phyloP scores from a whole-genome alignment of 2,113 vertebrate species.

The Cardinalis cardinalis region DNA sequence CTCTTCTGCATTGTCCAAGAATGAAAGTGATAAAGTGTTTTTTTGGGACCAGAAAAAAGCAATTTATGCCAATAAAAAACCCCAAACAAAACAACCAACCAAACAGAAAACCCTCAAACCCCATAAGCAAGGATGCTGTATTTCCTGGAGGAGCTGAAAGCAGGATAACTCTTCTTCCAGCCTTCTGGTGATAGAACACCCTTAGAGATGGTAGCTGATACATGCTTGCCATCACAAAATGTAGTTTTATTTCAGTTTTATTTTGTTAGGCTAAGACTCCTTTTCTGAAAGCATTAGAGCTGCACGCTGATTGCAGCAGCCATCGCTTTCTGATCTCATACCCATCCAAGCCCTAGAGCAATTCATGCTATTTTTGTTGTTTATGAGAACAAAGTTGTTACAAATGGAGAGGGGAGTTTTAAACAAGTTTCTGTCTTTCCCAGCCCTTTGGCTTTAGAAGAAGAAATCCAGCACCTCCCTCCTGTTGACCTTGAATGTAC shows the following conservation, averaged over 20 bases:
- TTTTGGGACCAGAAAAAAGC: neutral
- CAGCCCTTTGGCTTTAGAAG: neutral
- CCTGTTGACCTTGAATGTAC: neutral
- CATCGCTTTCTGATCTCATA: neutral
- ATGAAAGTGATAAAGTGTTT: neutral
- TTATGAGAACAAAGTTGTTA: neutral
- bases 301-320: accelerated
- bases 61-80: neutral
- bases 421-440: neutral
- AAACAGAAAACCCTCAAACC: neutral
- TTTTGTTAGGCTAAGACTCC: neutral
- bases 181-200: neutral
- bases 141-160: neutral
- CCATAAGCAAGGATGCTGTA: neutral
- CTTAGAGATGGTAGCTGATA: neutral
- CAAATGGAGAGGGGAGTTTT: neutral
- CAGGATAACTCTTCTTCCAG: neutral
- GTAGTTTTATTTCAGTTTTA: neutral
- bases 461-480: neutral
- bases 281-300: neutral
- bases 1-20: neutral
- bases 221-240: neutral
- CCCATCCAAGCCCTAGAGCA: neutral
- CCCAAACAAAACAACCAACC: neutral
- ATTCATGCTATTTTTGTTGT: neutral